Conservation (phyloP, 2,888 invertebrate species). For the Arenicola marina region DNA sequence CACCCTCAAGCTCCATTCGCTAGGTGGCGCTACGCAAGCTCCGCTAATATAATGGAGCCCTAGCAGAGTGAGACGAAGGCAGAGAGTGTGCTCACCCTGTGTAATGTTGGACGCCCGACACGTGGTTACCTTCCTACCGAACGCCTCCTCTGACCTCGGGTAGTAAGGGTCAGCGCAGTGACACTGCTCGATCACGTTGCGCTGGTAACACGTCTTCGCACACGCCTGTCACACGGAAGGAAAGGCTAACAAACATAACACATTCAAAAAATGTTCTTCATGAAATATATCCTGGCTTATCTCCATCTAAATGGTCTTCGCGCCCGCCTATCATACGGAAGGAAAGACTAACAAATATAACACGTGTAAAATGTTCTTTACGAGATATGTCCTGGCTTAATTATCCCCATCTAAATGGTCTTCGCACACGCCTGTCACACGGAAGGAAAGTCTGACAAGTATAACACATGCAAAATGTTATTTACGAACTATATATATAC, state of each 20-base stretch:
- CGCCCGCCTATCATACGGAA: slow-evolving; percentile 25
- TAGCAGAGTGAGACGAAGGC: no score
- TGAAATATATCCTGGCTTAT: no score
- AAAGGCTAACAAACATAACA: not conserved
- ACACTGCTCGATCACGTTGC: slow-evolving; percentile 19
- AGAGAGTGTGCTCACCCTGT: no score
- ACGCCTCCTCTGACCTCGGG: slow-evolving; percentile 18
- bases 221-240: slow-evolving; percentile 25
- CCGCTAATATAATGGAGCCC: no score
- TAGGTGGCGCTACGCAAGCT: no score
- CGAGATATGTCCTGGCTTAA: no score
- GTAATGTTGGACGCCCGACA: slow-evolving; percentile 24
- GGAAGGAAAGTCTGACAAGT: not conserved
- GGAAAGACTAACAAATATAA: not conserved
- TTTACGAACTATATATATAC: no score
- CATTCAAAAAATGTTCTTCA: not conserved
- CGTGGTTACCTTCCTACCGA: slow-evolving; percentile 11
- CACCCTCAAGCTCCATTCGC: no score
- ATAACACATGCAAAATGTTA: not conserved
- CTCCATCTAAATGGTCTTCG: no score
- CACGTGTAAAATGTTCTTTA: not conserved
- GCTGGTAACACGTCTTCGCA: slow-evolving; percentile 27
- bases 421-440: slow-evolving; percentile 23
- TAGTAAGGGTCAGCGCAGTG: slow-evolving; percentile 26
- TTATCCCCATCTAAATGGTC: no score